These are phyloP conservation scores for Exephanes ischioxanthus DNA, from an alignment of 2,888 invertebrate species.

Conservation along the genomic window DNA sequence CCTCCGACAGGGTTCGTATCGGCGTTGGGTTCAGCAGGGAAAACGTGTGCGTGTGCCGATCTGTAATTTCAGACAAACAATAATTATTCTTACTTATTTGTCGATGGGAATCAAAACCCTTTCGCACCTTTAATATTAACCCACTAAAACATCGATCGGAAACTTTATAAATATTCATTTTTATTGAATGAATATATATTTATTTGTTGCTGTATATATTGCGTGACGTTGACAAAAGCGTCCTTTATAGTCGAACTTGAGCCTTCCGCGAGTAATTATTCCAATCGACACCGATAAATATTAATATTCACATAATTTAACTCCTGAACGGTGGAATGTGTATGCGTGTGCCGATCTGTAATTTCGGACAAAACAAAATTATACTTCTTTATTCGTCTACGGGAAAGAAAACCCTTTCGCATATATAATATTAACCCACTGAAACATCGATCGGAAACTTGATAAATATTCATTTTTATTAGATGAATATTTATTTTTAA, in stretches of 20 bases:
- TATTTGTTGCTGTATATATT: not conserved
- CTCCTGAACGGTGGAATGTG: conserved; percentile 32
- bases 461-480: too few relatives aligned
- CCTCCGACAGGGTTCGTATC: conserved; percentile 86
- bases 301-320: conserved; percentile 16
- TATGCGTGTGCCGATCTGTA: conserved; percentile 83
- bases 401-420: not conserved
- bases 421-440: too few relatives aligned
- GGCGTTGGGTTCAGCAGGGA: conserved; percentile 86
- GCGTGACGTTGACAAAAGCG: not conserved
- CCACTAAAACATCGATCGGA: too few relatives aligned
- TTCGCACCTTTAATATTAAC: not conserved
- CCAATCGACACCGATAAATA: conserved; percentile 10
- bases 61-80: too few relatives aligned
- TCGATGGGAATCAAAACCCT: too few relatives aligned
- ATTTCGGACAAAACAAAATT: conserved; percentile 41
- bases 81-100: too few relatives aligned
- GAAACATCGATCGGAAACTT: too few relatives aligned
- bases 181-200: not conserved
- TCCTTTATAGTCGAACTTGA: not conserved
- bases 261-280: not conserved
- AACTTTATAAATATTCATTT: too few relatives aligned
- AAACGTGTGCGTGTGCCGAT: conserved; percentile 75
- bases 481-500: not conserved
- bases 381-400: too few relatives aligned